Evolutionary conservation across 2,797 vertebrate genomes (phyloP), one percentile per base, ranked within the genome.

Genomic region (Phoeniculus purpureus): DNA sequence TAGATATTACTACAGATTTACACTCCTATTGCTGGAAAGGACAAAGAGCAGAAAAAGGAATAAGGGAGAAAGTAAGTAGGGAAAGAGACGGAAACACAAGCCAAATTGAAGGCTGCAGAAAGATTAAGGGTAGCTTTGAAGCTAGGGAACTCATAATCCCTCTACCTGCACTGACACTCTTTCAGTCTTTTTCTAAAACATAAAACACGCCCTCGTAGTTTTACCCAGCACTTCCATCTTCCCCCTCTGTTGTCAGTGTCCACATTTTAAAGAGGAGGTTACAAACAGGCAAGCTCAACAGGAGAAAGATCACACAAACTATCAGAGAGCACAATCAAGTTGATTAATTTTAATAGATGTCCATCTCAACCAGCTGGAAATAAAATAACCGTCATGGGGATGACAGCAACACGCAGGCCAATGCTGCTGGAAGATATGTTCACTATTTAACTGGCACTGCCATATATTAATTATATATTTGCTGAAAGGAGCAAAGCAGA

Each of bases 201-300:
- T 51, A 23, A 15, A 40, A 16, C 0, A 0, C n/a, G 17, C 5
- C 20, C 19, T 61, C 2, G 2, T 2, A 2, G 3, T 25, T 85
- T 67, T 52, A 71, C 9, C 32, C 16, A 6, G 32, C 27, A 7
- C 2, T 72, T 21, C 20, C 11, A 5, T 48, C 51, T 78, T 68
- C 59, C 7, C 72, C 48, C 62, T 85, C 29, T 48, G 12, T 48
- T 79, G 43, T 17, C 56, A 55, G 2, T 3, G 19, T 10, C 8
- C 9, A 7, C 10, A 15, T 19, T 43, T 62, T 22, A 52, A 73
- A 66, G 31, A 64, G 1, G 2, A 73, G 7, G 29, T 31, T 7
- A 27, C 15, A 60, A 80, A 78, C 17, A 87, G 45, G 7, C 29
- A 72, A 7, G 9, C 14, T 71, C 29, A 29, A 1, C 4, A 5